phyloP scores from a whole-genome alignment of 2,888 invertebrate genomes.

The Dynastes grantii region DNA sequence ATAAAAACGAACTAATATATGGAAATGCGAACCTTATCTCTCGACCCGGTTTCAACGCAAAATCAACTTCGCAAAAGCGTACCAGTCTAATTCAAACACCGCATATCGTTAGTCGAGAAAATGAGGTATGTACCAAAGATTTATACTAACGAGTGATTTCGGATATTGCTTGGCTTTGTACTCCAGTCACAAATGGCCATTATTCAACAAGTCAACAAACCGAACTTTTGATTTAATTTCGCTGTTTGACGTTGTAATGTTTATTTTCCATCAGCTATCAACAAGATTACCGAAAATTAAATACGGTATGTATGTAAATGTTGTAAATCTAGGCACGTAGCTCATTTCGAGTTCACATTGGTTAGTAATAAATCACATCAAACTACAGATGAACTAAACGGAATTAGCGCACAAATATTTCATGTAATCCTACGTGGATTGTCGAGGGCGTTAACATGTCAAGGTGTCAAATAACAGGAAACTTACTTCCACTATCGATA shows the following conservation, averaged over 20 bases:
- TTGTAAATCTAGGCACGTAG: neutral
- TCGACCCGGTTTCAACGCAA: neutral
- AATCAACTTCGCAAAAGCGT: neutral
- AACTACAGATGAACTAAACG: no score
- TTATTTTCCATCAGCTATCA: neutral
- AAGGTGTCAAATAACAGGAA: no score
- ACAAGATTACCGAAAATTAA: neutral
- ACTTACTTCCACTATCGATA: no score
- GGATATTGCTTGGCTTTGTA: slow-evolving; percentile 13
- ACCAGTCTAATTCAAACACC: neutral
- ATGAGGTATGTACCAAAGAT: neutral
- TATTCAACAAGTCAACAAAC: slow-evolving; percentile 1
- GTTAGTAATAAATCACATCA: no score
- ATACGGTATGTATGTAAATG: neutral
- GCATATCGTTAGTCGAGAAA: slow-evolving; percentile 7
- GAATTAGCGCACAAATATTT: no score
- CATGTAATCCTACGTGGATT: no score
- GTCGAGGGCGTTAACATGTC: no score
- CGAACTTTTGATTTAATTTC: neutral
- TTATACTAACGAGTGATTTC: neutral
- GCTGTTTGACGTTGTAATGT: neutral
- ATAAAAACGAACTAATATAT: no score
- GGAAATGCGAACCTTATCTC: no score
- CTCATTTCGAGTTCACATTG: neutral
- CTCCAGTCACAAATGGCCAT: neutral